Percentiles rank a stretch among this genome's conserved stretches.
Evolutionary conservation across 2,797 vertebrate genomes (phyloP).

Genomic region (Megalops cyprinoides): DNA sequence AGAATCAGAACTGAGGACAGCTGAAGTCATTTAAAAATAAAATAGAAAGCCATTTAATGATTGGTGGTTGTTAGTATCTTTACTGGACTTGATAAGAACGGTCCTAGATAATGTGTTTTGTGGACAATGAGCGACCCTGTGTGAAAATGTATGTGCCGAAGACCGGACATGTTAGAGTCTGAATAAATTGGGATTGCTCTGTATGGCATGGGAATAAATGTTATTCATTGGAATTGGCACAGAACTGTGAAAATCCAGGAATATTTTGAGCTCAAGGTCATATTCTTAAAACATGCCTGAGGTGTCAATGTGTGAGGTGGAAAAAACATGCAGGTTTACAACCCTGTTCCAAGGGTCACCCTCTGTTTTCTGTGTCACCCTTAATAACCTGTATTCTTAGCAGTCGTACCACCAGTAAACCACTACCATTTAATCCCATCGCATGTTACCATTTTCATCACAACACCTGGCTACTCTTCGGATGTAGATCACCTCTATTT

Average conservation of each 20-base stretch:
- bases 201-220: background rate
- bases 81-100: background rate
- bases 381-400: background rate
- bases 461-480: background rate
- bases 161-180: background rate
- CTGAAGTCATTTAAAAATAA: too few species aligned
- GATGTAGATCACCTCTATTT: background rate
- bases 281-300: background rate
- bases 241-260: background rate
- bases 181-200: background rate
- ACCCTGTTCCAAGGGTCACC: background rate
- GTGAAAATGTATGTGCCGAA: background rate
- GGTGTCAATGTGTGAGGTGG: background rate
- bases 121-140: background rate
- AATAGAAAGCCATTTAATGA: background rate
- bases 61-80: background rate
- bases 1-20: background rate
- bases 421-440: background rate
- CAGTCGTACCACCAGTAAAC: background rate
- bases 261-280: slow-evolving; percentile 9
- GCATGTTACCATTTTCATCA: background rate
- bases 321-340: background rate
- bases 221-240: background rate
- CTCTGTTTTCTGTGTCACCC: background rate
- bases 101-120: background rate